Evolutionary conservation across 1,140 invertebrate species (phyloP).

Genomic region (Goniozus legneri): DNA sequence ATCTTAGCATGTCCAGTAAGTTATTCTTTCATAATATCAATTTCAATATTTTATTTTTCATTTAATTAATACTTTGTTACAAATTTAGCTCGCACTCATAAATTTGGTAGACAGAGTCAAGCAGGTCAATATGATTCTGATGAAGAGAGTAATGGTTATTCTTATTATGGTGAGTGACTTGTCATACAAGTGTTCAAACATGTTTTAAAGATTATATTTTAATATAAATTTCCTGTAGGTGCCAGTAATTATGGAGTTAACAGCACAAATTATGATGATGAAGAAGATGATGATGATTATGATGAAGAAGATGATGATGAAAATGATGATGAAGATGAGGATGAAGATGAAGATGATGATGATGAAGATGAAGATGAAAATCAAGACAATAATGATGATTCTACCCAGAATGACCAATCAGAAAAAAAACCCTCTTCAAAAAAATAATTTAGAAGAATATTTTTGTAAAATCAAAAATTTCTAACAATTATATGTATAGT

Average conservation of each 20-base stretch:
- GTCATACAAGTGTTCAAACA: too few relatives aligned
- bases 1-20: conserved; percentile 93
- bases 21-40: conserved; percentile 22
- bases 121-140: conserved; percentile 51
- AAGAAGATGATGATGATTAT: conserved; percentile 12
- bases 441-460: too few relatives aligned
- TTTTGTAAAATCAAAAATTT: too few relatives aligned
- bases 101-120: conserved; percentile 77
- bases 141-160: conserved; percentile 48
- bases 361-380: conserved; percentile 52
- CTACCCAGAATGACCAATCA: not conserved
- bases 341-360: conserved; percentile 55
- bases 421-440: too few relatives aligned
- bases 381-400: conserved; percentile 40
- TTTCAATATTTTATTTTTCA: conserved; percentile 3
- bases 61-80: conserved; percentile 2
- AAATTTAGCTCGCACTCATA: conserved; percentile 69
- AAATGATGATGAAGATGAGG: conserved; percentile 55
- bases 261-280: too few relatives aligned
- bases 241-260: too few relatives aligned
- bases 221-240: too few relatives aligned
- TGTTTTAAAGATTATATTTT: too few relatives aligned
- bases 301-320: conserved; percentile 59
- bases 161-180: conserved; percentile 33
- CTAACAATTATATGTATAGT: too few relatives aligned